Evolutionary conservation across 2,113 vertebrate genomes (phyloP).

Genomic region (Lycaon pictus): DNA sequence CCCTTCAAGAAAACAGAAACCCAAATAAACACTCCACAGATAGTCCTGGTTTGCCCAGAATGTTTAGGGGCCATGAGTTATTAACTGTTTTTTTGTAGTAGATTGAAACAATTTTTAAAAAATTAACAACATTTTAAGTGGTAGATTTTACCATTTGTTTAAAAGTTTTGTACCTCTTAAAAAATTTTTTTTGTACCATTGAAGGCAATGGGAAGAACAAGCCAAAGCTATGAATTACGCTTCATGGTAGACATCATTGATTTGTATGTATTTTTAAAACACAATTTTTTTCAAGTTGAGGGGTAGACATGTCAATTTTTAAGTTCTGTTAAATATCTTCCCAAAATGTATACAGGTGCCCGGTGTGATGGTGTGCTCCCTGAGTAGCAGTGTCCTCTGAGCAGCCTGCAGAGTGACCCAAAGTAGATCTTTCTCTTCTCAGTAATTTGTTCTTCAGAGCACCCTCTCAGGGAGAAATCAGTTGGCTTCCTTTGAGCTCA

Average conservation of each 20-base stretch:
- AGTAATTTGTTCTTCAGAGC: not conserved
- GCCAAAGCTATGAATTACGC: not conserved
- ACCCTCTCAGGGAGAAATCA: not conserved
- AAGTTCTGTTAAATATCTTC: not conserved
- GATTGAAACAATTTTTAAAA: not conserved
- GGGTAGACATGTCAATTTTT: not conserved
- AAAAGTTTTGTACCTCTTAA: not conserved
- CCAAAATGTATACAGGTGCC: accelerated
- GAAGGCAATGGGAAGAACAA: not conserved
- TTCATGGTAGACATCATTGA: not conserved
- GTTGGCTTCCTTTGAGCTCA: not conserved
- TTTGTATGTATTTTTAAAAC: not conserved
- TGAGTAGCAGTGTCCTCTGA: not conserved
- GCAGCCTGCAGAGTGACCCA: accelerated
- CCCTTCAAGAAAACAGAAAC: not conserved
- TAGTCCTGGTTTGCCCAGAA: not conserved
- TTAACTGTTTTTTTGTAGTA: not conserved
- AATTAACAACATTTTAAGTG: not conserved
- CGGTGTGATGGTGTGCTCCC: accelerated
- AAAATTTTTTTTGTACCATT: no score
- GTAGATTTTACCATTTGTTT: not conserved
- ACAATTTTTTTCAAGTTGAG: not conserved
- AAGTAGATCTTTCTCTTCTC: not conserved
- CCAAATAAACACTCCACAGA: not conserved
- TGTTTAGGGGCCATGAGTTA: not conserved